phyloP scores from a whole-genome alignment of 2,888 invertebrate genomes.

The Caradrina clavipalpis region DNA sequence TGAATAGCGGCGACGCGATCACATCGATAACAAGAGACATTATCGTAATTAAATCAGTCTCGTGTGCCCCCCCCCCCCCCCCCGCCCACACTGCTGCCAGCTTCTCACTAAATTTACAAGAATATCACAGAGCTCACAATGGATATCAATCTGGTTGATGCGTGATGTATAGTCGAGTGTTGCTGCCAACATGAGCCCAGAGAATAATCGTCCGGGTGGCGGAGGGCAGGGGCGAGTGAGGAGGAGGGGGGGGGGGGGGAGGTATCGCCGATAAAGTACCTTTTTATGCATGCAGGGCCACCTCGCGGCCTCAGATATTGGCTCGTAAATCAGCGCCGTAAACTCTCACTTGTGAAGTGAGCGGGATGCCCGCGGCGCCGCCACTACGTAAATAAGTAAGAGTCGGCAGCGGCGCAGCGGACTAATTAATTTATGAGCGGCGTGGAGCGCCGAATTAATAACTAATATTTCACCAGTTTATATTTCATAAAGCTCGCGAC shows the following conservation, averaged over 20 bases:
- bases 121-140: background rate
- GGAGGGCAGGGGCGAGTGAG: background rate
- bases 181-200: conserved; percentile 2
- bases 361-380: conserved; percentile 4
- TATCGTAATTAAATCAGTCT: conserved; percentile 46
- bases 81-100: background rate
- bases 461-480: conserved; percentile 65
- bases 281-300: conserved; percentile 70
- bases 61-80: too few species aligned
- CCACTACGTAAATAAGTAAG: conserved; percentile 34
- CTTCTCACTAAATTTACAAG: background rate
- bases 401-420: conserved; percentile 7
- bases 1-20: conserved; percentile 9
- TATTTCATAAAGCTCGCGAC: conserved; percentile 62
- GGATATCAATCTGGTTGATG: background rate
- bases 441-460: conserved; percentile 56
- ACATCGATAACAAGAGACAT: conserved; percentile 42
- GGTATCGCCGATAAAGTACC: conserved; percentile 64
- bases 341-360: conserved; percentile 64
- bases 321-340: conserved; percentile 70
- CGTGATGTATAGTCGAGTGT: conserved; percentile 9
- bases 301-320: conserved; percentile 65
- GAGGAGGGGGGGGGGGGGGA: conserved; percentile 13
- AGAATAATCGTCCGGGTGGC: conserved; percentile 15
- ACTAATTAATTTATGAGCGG: conserved; percentile 67